These are phyloP conservation scores for Mimachlamys varia DNA, from an alignment of 2,888 invertebrate species.

Conservation along the genomic window DNA sequence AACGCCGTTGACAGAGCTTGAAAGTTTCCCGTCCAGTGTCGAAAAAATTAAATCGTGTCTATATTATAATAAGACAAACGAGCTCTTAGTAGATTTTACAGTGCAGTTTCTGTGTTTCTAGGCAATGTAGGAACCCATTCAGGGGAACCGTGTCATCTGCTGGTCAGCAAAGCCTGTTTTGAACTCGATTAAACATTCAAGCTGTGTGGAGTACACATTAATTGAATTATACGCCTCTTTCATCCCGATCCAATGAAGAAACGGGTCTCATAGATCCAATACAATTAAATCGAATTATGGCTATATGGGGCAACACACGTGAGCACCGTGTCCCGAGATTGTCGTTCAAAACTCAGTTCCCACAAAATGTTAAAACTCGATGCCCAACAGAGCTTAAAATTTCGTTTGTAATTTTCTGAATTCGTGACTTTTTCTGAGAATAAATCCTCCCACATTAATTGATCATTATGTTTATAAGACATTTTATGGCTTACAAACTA, in stretches of 20 bases:
- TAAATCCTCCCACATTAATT: neutral
- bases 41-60: too few species aligned
- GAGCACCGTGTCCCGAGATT: neutral
- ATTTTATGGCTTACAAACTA: neutral
- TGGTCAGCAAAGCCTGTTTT: neutral
- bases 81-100: too few species aligned
- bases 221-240: neutral
- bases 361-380: neutral
- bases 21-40: too few species aligned
- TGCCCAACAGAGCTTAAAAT: neutral
- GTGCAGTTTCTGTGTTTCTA: too few species aligned
- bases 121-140: too few species aligned
- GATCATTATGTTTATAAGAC: neutral
- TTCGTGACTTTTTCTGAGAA: constrained; percentile 9
- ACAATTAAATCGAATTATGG: neutral
- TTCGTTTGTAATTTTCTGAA: neutral
- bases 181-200: neutral
- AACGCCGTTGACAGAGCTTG: too few species aligned
- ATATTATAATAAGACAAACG: too few species aligned
- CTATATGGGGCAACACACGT: neutral
- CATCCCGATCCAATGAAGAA: neutral
- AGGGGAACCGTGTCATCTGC: neutral
- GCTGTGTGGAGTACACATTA: neutral
- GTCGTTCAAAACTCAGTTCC: neutral
- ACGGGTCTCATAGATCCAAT: neutral